A percentile compares a stretch with the other conserved stretches of the same genome.
These are phyloP conservation scores for Daphoenositta chrysoptera DNA, from an alignment of 2,113 vertebrate species.

Conservation along the genomic window DNA sequence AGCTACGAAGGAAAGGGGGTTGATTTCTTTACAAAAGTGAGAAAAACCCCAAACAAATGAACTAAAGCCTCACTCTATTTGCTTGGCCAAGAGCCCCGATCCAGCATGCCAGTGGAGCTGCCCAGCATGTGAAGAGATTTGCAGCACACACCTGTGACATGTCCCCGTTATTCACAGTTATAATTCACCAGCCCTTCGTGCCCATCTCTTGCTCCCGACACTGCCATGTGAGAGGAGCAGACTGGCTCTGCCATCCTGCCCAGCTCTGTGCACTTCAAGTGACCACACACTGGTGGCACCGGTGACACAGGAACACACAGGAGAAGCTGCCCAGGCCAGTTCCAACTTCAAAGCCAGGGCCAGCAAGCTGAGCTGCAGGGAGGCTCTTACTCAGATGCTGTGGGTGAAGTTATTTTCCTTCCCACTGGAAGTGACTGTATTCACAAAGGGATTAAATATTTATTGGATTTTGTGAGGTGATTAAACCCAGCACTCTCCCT, in stretches of 20 bases:
- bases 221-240: fast-evolving
- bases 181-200: background rate
- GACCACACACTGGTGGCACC: background rate
- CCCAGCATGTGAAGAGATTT: background rate
- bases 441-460: background rate
- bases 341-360: background rate
- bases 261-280: background rate
- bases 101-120: background rate
- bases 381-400: background rate
- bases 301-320: background rate
- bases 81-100: background rate
- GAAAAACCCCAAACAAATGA: background rate
- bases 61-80: background rate
- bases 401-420: background rate
- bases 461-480: background rate
- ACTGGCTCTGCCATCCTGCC: background rate
- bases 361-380: background rate
- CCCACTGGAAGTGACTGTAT: background rate
- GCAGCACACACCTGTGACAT: background rate
- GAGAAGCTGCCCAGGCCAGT: background rate
- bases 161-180: fast-evolving
- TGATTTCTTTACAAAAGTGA: background rate
- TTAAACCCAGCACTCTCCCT: background rate
- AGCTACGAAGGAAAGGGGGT: background rate
- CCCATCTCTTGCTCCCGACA: background rate